Percentiles rank a stretch among this genome's conserved stretches.
phyloP scores from a whole-genome alignment of 2,888 invertebrate species.

The Campaea margaritaria region DNA sequence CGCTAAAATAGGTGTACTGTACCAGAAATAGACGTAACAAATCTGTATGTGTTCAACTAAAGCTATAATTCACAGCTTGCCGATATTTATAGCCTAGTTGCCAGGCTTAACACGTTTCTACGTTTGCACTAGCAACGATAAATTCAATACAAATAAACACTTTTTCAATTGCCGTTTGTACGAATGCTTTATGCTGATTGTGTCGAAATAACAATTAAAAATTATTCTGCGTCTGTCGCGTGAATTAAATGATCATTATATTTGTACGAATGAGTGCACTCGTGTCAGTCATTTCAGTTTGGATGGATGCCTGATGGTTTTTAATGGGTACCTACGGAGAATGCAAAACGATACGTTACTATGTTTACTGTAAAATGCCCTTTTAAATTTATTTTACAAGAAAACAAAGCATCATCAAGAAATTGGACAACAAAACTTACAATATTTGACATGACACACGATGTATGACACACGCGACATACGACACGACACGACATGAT shows the following conservation, averaged over 20 bases:
- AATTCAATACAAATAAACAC: slow-evolving; percentile 60
- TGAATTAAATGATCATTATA: slow-evolving; percentile 1
- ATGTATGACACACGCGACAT: no score
- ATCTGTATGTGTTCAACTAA: slow-evolving; percentile 60
- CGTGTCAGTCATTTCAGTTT: slow-evolving; percentile 14
- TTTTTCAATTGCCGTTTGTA: slow-evolving; percentile 51
- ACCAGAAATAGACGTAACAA: slow-evolving; percentile 53
- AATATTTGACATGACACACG: no score
- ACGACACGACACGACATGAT: no score
- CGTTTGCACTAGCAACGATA: slow-evolving; percentile 62
- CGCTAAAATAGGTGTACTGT: slow-evolving; percentile 50
- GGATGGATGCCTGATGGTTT: slow-evolving; percentile 4
- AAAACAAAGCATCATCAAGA: no score
- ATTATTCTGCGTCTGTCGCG: slow-evolving; percentile 7
- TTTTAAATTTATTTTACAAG: no score
- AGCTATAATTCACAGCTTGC: slow-evolving; percentile 66
- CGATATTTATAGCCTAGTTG: slow-evolving; percentile 73
- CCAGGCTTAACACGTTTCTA: slow-evolving; percentile 68
- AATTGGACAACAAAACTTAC: no score
- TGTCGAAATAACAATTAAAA: slow-evolving; percentile 1
- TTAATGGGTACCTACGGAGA: background rate
- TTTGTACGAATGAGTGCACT: slow-evolving; percentile 6
- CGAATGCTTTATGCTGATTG: background rate
- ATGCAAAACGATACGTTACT: background rate
- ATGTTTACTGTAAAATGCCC: background rate